phyloP scores from a whole-genome alignment of 2,113 vertebrate species.

The Donacobius atricapilla region DNA sequence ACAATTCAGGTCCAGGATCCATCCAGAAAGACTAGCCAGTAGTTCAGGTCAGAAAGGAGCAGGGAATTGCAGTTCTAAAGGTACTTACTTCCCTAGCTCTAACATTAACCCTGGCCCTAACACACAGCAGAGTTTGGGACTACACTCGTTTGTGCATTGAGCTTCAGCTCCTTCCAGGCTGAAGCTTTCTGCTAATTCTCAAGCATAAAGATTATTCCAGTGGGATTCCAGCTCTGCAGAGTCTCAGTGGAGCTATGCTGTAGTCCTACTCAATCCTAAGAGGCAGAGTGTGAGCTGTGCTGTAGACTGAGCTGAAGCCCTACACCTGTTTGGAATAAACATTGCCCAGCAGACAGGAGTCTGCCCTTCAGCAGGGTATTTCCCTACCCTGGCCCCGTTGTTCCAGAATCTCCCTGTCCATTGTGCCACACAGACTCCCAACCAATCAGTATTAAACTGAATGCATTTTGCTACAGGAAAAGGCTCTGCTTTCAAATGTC shows the following conservation, averaged over 20 bases:
- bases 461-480: not conserved
- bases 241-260: not conserved
- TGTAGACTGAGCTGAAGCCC: not conserved
- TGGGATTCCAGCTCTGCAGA: not conserved
- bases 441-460: not conserved
- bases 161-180: not conserved
- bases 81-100: not conserved
- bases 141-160: fast-evolving
- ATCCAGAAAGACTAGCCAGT: not conserved
- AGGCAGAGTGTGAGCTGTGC: not conserved
- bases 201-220: not conserved
- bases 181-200: not conserved
- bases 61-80: not conserved
- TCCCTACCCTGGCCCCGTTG: not conserved
- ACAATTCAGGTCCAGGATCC: not conserved
- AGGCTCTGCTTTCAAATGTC: not conserved
- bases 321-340: not conserved
- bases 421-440: not conserved
- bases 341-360: not conserved
- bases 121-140: not conserved
- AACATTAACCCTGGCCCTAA: not conserved
- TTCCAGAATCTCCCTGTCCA: not conserved
- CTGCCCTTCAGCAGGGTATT: not conserved
- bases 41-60: not conserved
- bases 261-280: not conserved